Conservation (phyloP, 2,113 vertebrate genomes). For the Porphyrio hochstetteri region DNA sequence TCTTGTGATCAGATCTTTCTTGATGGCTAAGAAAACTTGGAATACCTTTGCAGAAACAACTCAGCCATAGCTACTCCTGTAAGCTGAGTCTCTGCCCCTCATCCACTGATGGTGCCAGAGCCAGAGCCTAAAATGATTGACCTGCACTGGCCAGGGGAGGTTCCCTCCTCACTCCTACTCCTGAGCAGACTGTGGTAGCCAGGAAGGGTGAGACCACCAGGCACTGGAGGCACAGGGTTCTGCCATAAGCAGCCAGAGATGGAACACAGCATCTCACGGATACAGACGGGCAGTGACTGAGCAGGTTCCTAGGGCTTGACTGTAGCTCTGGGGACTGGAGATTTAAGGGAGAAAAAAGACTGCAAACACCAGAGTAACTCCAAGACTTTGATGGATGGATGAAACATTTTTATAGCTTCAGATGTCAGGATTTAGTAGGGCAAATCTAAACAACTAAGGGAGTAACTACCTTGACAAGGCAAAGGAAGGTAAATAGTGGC, state of each 20-base stretch:
- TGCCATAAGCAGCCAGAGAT: constrained; percentile 23
- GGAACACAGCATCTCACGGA: not conserved
- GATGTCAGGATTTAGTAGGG: not conserved
- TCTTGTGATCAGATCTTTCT: not conserved
- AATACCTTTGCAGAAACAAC: not conserved
- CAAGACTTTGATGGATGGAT: not conserved
- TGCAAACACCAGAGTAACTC: not conserved
- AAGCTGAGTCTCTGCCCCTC: not conserved
- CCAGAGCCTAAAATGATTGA: not conserved
- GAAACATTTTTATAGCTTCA: not conserved
- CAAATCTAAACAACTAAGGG: not conserved
- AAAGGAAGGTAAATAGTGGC: not conserved
- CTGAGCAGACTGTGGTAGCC: not conserved
- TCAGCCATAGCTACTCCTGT: not conserved
- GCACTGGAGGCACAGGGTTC: constrained; percentile 3
- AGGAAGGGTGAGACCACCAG: not conserved
- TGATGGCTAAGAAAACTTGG: not conserved
- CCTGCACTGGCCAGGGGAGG: not conserved
- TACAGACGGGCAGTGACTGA: not conserved
- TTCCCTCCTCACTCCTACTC: not conserved
- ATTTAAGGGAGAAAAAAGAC: not conserved
- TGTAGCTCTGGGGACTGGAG: not conserved
- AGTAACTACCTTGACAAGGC: not conserved
- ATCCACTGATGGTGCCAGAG: not conserved
- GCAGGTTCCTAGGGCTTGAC: not conserved